Conservation (phyloP, 2,888 invertebrate genomes). For the Julus scanicus region DNA sequence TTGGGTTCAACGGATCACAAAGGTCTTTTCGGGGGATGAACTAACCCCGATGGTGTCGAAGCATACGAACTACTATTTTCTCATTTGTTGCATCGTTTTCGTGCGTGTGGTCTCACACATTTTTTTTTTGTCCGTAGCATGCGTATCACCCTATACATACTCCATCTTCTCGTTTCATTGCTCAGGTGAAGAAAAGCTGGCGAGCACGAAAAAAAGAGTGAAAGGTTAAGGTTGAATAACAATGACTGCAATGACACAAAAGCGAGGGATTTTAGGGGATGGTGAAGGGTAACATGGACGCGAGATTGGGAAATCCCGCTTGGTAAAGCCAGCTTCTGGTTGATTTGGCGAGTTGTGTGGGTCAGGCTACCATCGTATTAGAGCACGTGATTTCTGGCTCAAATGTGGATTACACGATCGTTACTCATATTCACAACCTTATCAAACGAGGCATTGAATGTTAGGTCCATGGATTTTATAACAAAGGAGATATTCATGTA, state of each 20-base stretch:
- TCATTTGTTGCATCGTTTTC: background rate
- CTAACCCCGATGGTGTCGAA: conserved; percentile 6
- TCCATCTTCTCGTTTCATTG: background rate
- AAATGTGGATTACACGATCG: background rate
- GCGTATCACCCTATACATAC: background rate
- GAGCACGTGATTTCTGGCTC: background rate
- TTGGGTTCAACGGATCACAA: background rate
- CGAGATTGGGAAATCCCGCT: background rate
- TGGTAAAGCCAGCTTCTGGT: background rate
- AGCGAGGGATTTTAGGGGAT: background rate
- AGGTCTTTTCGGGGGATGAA: background rate
- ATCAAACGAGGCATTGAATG: too few relatives aligned
- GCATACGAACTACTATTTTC: background rate
- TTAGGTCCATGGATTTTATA: too few relatives aligned
- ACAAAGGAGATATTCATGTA: too few relatives aligned
- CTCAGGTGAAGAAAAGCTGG: conserved; percentile 35
- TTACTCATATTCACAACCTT: background rate
- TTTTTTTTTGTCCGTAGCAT: background rate
- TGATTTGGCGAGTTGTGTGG: background rate
- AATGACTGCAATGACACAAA: background rate
- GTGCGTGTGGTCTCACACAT: conserved; percentile 4
- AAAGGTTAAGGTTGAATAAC: conserved; percentile 40
- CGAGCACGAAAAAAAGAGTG: conserved; percentile 5
- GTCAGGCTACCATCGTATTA: background rate
- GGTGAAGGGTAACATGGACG: background rate